phyloP scores from a whole-genome alignment of 2,797 vertebrate genomes.

The Furcifer pardalis region DNA sequence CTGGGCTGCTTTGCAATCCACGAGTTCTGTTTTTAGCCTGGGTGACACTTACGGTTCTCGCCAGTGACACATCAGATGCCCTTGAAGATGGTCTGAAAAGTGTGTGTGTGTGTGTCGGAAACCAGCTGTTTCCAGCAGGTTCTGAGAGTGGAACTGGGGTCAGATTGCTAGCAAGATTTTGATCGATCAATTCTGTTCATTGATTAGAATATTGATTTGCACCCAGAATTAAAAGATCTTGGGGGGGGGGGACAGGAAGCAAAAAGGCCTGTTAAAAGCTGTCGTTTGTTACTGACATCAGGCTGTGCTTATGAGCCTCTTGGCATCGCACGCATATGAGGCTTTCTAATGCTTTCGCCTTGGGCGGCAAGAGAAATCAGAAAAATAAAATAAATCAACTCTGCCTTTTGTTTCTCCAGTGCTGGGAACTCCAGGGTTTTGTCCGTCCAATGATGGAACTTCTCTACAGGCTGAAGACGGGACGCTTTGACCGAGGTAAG shows the following conservation, averaged over 20 bases:
- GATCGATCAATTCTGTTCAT: no score
- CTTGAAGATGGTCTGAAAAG: neutral
- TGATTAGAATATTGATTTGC: no score
- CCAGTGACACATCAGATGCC: neutral
- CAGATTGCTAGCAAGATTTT: neutral
- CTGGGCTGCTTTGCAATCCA: neutral
- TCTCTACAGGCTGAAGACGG: slow-evolving; percentile 88
- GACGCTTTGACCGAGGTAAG: slow-evolving; percentile 89
- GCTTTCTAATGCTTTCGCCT: neutral
- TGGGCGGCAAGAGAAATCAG: no score
- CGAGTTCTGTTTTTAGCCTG: neutral
- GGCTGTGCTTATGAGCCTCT: no score
- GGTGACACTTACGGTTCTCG: neutral
- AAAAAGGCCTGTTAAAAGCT: no score
- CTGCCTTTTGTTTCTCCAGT: slow-evolving; percentile 72
- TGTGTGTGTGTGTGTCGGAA: neutral
- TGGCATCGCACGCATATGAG: no score
- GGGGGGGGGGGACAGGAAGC: no score
- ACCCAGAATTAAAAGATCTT: no score
- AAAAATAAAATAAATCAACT: no score
- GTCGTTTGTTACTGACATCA: no score
- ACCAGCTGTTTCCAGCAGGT: neutral
- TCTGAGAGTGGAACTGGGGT: neutral
- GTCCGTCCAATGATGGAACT: slow-evolving; percentile 86
- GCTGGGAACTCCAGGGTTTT: slow-evolving; percentile 90